Base-by-base conservation (phyloP, 2,797 vertebrate species). In the Merluccius polli region DNA sequence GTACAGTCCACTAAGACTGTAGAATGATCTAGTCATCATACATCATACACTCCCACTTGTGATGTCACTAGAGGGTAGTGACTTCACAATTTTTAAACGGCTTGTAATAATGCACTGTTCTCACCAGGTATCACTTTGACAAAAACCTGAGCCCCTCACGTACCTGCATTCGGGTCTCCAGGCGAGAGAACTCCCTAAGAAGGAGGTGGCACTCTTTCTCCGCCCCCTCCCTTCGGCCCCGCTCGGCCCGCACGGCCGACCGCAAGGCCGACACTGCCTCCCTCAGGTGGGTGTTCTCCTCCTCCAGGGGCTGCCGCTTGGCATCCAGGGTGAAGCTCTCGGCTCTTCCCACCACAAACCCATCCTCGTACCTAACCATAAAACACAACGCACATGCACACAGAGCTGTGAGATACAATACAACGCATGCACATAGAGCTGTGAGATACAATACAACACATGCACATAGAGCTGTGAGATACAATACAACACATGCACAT, bases 221-320 rank as follows among this genome's bases (percentile, higher is more conserved):
- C 0, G 95, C 95, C 0, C 94, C 93, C 83, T 98, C 97, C 73
- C 96, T 94, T 2, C 96, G 93, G 9, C 95, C 94, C 41, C 96
- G 94, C 91, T 99, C 97, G 0, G 96, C 92, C 78, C 95, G 91
- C 79, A 97, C 93, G 0, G 97, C 95, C 0, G 95, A 93, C 0
- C 97, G 91, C 73, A 99, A 91, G 0, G 95, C 95, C 0, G 95
- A 94, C 84, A 98, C 95, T 78, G 96, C 93, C 74, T 95, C 95
- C 76, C 97, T 95, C 88, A 99, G 91, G 1, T 95, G 94, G 83
- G 95, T 94, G 0, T 98, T 98, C 89, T 99, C 98, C 73, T 96
- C 96, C 77, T 98, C 96, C 59, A 95, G 87, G 0, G 96, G 95
- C 71, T 89, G 94, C 68, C 92, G 93, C 80, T 97, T 95, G 38